Base-by-base conservation (phyloP, 2,888 invertebrate genomes). In the Charanyca ferruginea region DNA sequence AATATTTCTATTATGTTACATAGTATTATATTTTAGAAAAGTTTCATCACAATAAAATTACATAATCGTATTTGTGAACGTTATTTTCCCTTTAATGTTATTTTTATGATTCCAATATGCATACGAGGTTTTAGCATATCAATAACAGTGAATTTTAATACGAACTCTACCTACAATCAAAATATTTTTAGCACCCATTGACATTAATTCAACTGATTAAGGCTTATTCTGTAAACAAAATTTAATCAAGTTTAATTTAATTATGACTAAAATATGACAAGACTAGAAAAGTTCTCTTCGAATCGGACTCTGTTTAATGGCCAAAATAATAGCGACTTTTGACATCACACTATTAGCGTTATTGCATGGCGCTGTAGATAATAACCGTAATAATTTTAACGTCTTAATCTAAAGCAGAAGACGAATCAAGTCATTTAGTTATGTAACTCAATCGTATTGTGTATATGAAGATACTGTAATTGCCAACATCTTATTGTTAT, bases 11-110 rank as follows among this genome's bases (percentile, higher is more conserved):
- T 47, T 47, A 53, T 13, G 0, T 75, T 75, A 54, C 22, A 23
- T 58, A 73, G 76, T 16, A 44, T 51, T 38, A 16, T 22, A 44
- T 51, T 38, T 13, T 22, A 55, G 49, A 52, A 76, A 68, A 71
- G 68, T 76, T 72, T 65, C 42, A 64, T 65, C 52, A 53, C 58
- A 66, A 61, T 60, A 49, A 59, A 47, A 47, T 76, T 62, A 62
- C 45, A 13, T 58, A 77, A 79, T 35, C 20, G n/a, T 47, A 45
- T 63, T 48, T 48, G 28, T 62, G 48, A 65, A 13, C 44, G 25
- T 58, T 58, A 57, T 63, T 59, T 41, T 61, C 55, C 52, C 35
- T 60, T 45, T 54, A 65, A 49, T 49, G n/a, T 3, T 1, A 54
- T 49, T 65, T 77, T 72, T 53, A 74, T 60, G 57, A 57, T 25